Percentiles rank a stretch among this genome's conserved stretches.
Evolutionary conservation across 2,888 invertebrate species (phyloP).

Genomic region (Biston betularia): DNA sequence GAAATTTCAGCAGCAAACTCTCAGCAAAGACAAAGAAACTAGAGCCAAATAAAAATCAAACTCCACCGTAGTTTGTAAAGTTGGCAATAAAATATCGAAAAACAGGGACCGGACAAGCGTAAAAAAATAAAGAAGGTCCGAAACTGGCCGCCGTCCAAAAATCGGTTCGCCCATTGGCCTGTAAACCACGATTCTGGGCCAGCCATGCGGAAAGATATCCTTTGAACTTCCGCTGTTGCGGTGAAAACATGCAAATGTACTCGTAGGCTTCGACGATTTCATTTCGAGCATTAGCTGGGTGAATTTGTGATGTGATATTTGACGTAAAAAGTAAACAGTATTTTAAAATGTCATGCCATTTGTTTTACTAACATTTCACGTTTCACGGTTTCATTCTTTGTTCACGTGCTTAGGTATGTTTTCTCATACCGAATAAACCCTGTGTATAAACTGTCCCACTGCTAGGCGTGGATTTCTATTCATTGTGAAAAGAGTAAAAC

Average conservation of each 20-base stretch:
- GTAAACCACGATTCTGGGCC: slow-evolving; percentile 56
- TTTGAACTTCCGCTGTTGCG: slow-evolving; percentile 48
- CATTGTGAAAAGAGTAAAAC: no score
- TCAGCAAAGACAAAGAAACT: not conserved
- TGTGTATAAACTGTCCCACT: no score
- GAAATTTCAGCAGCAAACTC: not conserved
- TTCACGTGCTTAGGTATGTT: no score
- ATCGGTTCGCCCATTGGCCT: slow-evolving; percentile 57
- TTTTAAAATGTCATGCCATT: no score
- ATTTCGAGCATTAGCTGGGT: slow-evolving; percentile 11
- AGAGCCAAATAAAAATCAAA: slow-evolving; percentile 14
- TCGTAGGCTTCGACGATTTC: slow-evolving; percentile 14
- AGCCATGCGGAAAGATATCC: slow-evolving; percentile 62
- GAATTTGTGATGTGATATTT: not conserved
- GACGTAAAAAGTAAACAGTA: not conserved
- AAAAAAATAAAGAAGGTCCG: slow-evolving; percentile 40
- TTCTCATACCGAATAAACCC: no score
- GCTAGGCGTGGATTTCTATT: no score
- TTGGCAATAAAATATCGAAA: slow-evolving; percentile 27
- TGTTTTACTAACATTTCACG: no score
- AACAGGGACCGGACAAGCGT: slow-evolving; percentile 25
- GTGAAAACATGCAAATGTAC: slow-evolving; percentile 45
- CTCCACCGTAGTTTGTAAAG: slow-evolving; percentile 8
- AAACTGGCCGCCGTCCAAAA: slow-evolving; percentile 61
- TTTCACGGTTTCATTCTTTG: no score